Evolutionary conservation across 2,888 invertebrate genomes (phyloP).

Genomic region (Coenonympha arcania): DNA sequence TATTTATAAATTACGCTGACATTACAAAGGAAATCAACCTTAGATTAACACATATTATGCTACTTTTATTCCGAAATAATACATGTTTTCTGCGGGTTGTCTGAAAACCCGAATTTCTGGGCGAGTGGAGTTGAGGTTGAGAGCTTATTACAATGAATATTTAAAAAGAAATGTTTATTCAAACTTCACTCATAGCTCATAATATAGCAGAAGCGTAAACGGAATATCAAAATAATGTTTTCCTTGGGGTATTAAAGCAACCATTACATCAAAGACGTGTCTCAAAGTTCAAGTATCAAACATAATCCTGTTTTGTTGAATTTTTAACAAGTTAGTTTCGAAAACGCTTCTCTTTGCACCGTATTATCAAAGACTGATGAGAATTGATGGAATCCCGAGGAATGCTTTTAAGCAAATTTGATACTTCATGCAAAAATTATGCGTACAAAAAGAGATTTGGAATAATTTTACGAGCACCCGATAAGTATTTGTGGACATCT

Average conservation of each 20-base stretch:
- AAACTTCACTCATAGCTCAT: not conserved
- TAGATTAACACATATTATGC: too few relatives aligned
- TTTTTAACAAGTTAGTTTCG: constrained; percentile 1
- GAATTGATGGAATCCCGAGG: not conserved
- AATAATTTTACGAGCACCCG: not conserved
- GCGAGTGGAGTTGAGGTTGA: too few relatives aligned
- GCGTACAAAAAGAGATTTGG: constrained; percentile 1
- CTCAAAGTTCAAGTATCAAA: not conserved
- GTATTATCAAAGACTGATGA: not conserved
- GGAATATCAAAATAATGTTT: not conserved
- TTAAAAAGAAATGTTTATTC: not conserved
- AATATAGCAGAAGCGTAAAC: not conserved
- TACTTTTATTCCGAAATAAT: too few relatives aligned
- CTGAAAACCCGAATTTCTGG: too few relatives aligned
- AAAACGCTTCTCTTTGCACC: not conserved
- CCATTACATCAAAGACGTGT: not conserved
- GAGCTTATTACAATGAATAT: not conserved
- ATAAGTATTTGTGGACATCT: not conserved
- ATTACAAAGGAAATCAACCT: too few relatives aligned
- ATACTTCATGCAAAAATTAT: constrained; percentile 3
- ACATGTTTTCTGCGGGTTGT: too few relatives aligned
- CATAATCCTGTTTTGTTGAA: not conserved
- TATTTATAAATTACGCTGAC: too few relatives aligned
- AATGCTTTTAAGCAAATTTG: constrained; percentile 9
- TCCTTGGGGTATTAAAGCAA: not conserved